A percentile compares a stretch with the other conserved stretches of the same genome.
These are phyloP conservation scores for Thamnophis elegans DNA, from an alignment of 2,797 vertebrate genomes.

Conservation along the genomic window DNA sequence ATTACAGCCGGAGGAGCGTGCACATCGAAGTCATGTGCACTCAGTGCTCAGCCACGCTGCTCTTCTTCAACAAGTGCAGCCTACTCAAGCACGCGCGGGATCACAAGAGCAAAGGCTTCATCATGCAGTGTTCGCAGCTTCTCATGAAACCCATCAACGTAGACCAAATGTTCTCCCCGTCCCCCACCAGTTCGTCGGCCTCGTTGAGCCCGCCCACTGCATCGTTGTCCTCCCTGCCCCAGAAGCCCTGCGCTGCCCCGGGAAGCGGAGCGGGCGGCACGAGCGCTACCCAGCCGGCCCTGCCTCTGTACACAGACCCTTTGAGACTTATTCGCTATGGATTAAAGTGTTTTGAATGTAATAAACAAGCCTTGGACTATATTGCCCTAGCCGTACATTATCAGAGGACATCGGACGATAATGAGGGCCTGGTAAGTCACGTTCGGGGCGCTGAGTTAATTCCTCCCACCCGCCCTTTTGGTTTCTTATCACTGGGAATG, in stretches of 20 bases:
- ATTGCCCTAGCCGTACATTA: constrained; percentile 89
- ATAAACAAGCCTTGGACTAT: constrained; percentile 86
- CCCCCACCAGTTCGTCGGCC: constrained; percentile 58
- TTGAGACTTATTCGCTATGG: constrained; percentile 79
- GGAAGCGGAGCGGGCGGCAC: constrained; percentile 48
- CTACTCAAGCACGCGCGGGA: constrained; percentile 91
- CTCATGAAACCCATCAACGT: constrained; percentile 89
- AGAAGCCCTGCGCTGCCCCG: constrained; percentile 42
- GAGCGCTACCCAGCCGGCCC: constrained; percentile 72
- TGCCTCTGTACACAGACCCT: constrained; percentile 87
- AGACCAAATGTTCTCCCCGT: constrained; percentile 87
- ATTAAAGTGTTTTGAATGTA: constrained; percentile 90
- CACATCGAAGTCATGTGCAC: constrained; percentile 94
- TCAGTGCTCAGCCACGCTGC: constrained; percentile 85
- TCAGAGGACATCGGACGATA: constrained; percentile 85
- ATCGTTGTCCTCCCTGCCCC: constrained; percentile 41
- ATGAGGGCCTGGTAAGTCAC: constrained; percentile 86
- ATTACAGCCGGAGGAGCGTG: constrained; percentile 89
- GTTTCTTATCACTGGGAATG: not conserved
- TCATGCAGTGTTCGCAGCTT: constrained; percentile 98
- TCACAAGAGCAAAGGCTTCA: constrained; percentile 87
- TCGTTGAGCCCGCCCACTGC: constrained; percentile 46
- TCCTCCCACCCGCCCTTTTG: fast-evolving
- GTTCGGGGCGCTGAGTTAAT: not conserved
- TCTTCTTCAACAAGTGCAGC: constrained; percentile 96